Evolutionary conservation across 1,140 invertebrate species (phyloP), one percentile per base, ranked within the genome.

Genomic region (Drosophila arizonae): DNA sequence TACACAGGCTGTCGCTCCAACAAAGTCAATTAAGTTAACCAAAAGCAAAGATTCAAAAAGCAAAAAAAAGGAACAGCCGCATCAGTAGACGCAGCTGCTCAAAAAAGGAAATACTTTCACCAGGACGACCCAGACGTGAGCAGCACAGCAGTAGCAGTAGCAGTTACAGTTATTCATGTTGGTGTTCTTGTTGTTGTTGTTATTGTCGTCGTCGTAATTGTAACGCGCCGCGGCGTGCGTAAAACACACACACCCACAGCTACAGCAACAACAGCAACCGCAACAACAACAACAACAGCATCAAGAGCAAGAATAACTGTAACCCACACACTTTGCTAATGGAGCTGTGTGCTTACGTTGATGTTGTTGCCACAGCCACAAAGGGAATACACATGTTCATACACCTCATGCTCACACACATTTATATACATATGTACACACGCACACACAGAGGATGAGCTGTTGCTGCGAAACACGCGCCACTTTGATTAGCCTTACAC

Each of bases 371-470:
- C 62, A 43, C 55, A 61, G 72, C 52, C 67, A 72, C 76, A 72
- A 76, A 62, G 72, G 77, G 81, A 86, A 86, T 81, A 86, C 81
- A 81, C 67, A 76, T 78, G 63, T 52, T 66, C 45, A 58, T 61
- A 33, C 28, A 48, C 21, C 21, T 21, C 28, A 43, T 3, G n/a
- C 11, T 17, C 33, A 39, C 28, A 41, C 6, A 51, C 26, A 45
- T 15, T 1, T 24, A 24, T 24, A 24, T 24, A 24, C 21, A 24
- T 24, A 24, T 24, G 3, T 24, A 30, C 9, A 62, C 26, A 13
- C 64, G 39, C 48, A 43, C 9, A 55, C 21, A 66, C 46, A 26
- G 10, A 11, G 33, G 6, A 71, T 76, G 64, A 69, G 68, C 74
- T 75, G 76, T 69, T 70, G 66, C 68, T 73, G 66, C n/a, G 43